Conservation (phyloP, 2,888 invertebrate genomes). For the Bimastos eiseni region DNA sequence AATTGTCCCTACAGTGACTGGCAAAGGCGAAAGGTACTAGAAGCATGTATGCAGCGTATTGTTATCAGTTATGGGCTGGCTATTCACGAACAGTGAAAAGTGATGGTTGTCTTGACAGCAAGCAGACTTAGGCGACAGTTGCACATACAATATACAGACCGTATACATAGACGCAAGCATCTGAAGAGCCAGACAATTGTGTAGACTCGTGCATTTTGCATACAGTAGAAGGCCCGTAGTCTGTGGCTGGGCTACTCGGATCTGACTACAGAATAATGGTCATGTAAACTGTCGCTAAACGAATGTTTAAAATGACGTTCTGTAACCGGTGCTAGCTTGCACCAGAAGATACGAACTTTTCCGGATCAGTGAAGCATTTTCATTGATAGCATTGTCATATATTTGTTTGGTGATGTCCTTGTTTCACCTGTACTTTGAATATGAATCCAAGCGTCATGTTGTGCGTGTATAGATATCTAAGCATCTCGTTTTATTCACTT, state of each 20-base stretch:
- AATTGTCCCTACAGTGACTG: background rate
- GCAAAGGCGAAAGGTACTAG: background rate
- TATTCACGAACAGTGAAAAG: background rate
- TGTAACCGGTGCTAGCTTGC: background rate
- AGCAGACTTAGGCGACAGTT: background rate
- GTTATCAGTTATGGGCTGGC: background rate
- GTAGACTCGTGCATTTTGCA: background rate
- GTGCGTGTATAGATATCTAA: background rate
- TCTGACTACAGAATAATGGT: background rate
- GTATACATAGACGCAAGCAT: background rate
- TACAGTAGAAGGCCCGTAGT: background rate
- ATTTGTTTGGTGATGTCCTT: background rate
- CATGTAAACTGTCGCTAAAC: background rate
- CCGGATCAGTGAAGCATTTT: background rate
- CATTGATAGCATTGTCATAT: background rate
- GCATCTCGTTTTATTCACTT: background rate
- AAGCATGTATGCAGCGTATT: background rate
- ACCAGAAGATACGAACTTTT: background rate
- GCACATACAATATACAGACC: background rate
- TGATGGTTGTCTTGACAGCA: background rate
- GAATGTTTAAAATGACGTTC: background rate
- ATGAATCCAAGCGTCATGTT: background rate
- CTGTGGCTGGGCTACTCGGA: background rate
- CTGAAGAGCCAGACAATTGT: background rate
- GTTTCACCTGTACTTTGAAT: background rate